Percentiles rank a stretch among this genome's conserved stretches.
Evolutionary conservation across 2,797 vertebrate species (phyloP).

Genomic region (Furcifer pardalis): DNA sequence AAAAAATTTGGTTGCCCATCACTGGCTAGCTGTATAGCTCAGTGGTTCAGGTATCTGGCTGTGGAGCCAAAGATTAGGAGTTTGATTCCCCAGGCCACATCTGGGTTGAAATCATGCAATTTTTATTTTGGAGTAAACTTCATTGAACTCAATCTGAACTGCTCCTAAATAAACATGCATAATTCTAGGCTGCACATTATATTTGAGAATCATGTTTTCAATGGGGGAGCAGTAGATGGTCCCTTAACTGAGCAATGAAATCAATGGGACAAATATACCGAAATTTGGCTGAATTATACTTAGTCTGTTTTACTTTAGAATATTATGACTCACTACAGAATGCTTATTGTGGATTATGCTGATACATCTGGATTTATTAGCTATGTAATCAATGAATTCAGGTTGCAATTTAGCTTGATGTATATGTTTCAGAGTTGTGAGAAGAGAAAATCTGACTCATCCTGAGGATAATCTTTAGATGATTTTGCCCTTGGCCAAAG

Average conservation of each 20-base stretch:
- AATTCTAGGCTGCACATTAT: background rate
- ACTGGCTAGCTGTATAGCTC: too few relatives aligned
- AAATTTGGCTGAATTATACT: background rate
- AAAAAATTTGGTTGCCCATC: too few relatives aligned
- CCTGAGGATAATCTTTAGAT: background rate
- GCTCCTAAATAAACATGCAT: background rate
- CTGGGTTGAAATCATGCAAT: background rate
- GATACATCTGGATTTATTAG: background rate
- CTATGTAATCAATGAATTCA: conserved; percentile 7
- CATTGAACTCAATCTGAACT: background rate
- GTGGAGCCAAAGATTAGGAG: too few relatives aligned
- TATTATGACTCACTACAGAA: conserved; percentile 7
- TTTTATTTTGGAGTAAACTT: too few relatives aligned
- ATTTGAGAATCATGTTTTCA: background rate
- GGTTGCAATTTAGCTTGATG: background rate
- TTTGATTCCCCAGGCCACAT: too few relatives aligned
- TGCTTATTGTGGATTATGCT: conserved; percentile 1
- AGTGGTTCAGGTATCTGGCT: too few relatives aligned
- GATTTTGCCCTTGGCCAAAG: background rate
- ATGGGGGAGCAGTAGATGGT: background rate
- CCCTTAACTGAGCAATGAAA: background rate
- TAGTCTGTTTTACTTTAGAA: conserved; percentile 13
- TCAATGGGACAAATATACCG: background rate
- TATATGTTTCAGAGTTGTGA: background rate
- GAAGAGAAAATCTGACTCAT: background rate